Conservation (phyloP, 2,888 invertebrate species). For the Rapana venosa region DNA sequence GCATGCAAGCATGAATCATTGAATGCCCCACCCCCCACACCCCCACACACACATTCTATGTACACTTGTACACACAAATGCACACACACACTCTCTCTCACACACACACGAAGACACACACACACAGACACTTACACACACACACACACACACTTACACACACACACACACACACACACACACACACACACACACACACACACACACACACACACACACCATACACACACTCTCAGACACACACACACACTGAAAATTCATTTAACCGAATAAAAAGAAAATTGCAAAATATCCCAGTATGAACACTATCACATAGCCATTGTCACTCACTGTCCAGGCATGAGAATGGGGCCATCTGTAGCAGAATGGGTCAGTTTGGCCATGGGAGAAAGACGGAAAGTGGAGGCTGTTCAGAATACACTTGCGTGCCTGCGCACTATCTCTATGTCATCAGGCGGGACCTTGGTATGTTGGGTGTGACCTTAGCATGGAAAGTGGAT, state of each 20-base stretch:
- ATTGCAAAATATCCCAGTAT: too few relatives aligned
- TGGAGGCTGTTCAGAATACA: conserved; percentile 74
- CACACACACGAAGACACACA: too few relatives aligned
- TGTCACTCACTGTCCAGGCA: conserved; percentile 68
- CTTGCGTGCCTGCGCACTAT: conserved; percentile 70
- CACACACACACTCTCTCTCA: neutral
- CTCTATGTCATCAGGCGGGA: conserved; percentile 64
- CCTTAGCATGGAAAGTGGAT: neutral
- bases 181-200: neutral
- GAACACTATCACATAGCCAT: conserved; percentile 56
- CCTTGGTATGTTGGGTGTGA: conserved; percentile 56
- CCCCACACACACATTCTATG: neutral
- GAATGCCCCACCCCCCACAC: too few relatives aligned
- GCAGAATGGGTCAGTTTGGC: conserved; percentile 75
- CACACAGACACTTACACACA: neutral
- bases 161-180: conserved; percentile 45
- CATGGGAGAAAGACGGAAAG: conserved; percentile 71
- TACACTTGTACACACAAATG: neutral
- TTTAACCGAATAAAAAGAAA: too few relatives aligned
- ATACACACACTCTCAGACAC: neutral
- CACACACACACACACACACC: neutral
- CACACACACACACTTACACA: neutral
- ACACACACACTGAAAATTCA: too few relatives aligned
- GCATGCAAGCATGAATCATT: too few relatives aligned
- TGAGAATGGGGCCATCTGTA: conserved; percentile 68